These are phyloP conservation scores for Cremastinae sp. DNA, from an alignment of 2,888 invertebrate genomes.

Conservation along the genomic window DNA sequence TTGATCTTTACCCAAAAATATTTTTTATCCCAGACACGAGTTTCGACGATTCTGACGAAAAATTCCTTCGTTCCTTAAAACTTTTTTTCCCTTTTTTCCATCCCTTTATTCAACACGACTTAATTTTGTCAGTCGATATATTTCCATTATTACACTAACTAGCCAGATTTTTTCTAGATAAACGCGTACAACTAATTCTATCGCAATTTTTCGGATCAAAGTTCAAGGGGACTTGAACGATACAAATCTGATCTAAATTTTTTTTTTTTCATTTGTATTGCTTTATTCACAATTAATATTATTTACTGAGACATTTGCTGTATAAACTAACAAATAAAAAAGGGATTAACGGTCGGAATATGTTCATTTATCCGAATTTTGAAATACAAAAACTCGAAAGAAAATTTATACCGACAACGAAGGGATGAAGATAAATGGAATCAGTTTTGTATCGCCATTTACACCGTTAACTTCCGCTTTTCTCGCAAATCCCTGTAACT, in stretches of 20 bases:
- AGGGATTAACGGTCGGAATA: no score
- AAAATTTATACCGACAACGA: no score
- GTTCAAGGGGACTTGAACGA: slow-evolving; percentile 12
- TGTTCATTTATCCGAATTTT: no score
- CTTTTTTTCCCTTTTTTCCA: not conserved
- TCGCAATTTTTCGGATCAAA: slow-evolving; percentile 2
- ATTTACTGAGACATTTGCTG: no score
- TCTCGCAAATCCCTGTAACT: not conserved
- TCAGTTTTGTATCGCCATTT: slow-evolving; percentile 24
- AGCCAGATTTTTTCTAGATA: slow-evolving; percentile 54
- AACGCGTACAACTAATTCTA: slow-evolving; percentile 66
- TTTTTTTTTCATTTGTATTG: slow-evolving; percentile 12
- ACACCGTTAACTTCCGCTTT: not conserved
- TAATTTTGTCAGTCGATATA: slow-evolving; percentile 30
- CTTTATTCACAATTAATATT: slow-evolving; percentile 1
- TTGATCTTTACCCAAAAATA: not conserved
- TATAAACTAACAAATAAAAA: no score
- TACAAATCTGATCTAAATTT: slow-evolving; percentile 38
- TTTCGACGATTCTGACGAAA: slow-evolving; percentile 3
- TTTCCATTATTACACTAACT: slow-evolving; percentile 39
- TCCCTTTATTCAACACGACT: slow-evolving; percentile 19
- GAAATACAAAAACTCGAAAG: no score
- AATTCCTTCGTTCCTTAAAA: not conserved
- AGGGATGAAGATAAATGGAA: not conserved
- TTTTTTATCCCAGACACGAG: not conserved